phyloP scores from a whole-genome alignment of 2,797 vertebrate genomes.

The Hapalemur alaotrensis region DNA sequence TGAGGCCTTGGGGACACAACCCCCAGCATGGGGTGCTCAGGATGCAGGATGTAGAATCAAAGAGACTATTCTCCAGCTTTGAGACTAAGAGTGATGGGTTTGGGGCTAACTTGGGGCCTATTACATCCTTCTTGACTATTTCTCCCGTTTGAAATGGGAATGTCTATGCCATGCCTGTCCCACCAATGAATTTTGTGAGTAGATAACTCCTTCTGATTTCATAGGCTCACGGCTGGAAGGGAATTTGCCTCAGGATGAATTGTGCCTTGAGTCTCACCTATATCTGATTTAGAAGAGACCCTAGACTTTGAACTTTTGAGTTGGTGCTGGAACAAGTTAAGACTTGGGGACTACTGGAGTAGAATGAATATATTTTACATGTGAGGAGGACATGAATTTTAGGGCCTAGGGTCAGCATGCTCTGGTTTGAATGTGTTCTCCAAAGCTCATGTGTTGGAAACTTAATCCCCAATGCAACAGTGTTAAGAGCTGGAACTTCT shows the following conservation, averaged over 20 bases:
- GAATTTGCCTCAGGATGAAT: not conserved
- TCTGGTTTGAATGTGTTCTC: not conserved
- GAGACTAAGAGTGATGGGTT: not conserved
- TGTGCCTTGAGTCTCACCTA: not conserved
- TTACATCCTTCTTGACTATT: not conserved
- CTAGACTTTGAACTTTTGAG: not conserved
- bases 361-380: not conserved
- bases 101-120: not conserved
- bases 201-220: not conserved
- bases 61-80: not conserved
- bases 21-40: not conserved
- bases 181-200: not conserved
- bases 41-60: not conserved
- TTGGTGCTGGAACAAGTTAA: not conserved
- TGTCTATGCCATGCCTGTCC: not conserved
- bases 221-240: not conserved
- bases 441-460: not conserved
- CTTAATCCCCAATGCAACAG: not conserved
- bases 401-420: not conserved
- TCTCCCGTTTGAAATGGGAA: not conserved
- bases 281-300: not conserved
- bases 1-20: not conserved
- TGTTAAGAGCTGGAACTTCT: not conserved
- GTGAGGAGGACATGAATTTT: not conserved
- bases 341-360: not conserved